These are phyloP conservation scores for Lampropteryx suffumata DNA, from an alignment of 2,888 invertebrate species.

Conservation along the genomic window DNA sequence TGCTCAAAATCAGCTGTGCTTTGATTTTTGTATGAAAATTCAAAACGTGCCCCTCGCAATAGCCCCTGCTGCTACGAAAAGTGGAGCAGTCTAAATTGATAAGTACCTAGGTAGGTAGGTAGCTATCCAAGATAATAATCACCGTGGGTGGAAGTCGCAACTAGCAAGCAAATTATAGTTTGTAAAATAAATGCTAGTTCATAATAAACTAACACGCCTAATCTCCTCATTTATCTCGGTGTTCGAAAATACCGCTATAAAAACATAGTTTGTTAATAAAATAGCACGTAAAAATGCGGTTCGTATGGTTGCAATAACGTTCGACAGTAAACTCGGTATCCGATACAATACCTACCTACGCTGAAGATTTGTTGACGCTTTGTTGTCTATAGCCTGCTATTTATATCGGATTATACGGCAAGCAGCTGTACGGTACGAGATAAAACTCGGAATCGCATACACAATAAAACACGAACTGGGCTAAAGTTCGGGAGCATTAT, in stretches of 20 bases:
- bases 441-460: constrained; percentile 66
- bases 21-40: too few relatives aligned
- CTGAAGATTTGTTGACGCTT: constrained; percentile 58
- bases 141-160: constrained; percentile 20
- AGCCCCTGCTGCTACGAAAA: constrained; percentile 13
- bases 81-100: constrained; percentile 7
- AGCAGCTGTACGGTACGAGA: constrained; percentile 76
- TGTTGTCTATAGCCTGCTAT: constrained; percentile 73
- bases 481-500: constrained; percentile 65
- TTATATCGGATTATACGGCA: constrained; percentile 73
- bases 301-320: constrained; percentile 39
- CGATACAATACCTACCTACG: too few relatives aligned
- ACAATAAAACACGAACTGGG: constrained; percentile 70
- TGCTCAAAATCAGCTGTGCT: too few relatives aligned
- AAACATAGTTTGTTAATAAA: constrained; percentile 47
- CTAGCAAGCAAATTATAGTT: constrained; percentile 9
- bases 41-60: too few relatives aligned
- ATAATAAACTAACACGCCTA: constrained; percentile 9
- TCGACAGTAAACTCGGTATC: constrained; percentile 42
- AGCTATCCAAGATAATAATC: constrained; percentile 16
- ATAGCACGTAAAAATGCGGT: constrained; percentile 40
- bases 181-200: constrained; percentile 19
- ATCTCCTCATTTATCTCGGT: constrained; percentile 24
- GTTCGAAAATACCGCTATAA: constrained; percentile 24
- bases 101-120: too few relatives aligned